Evolutionary conservation across 2,113 vertebrate species (phyloP), one percentile per base, ranked within the genome.

Genomic region (Vimba vimba): DNA sequence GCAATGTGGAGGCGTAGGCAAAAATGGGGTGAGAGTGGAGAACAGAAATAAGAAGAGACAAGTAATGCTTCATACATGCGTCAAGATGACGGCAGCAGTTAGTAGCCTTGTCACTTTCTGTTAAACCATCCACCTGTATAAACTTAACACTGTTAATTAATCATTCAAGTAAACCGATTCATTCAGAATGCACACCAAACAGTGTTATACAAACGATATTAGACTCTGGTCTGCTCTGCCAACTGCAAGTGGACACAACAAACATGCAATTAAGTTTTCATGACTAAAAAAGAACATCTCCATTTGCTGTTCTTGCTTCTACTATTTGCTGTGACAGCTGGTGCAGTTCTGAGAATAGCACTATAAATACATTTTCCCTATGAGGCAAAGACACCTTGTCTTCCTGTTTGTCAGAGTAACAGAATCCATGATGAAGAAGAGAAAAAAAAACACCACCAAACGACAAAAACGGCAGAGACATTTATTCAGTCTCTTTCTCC

Each of bases 281-380:
- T 78, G 64, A 79, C 78, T 79, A 79, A 13, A 82, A 27, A 66
- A 86, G 64, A 55, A 23, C 3, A 2, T 33, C 74, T 88, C 64
- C 85, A 6, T 87, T 73, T 23, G 50, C 82, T 39, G 52, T 62
- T 62, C 64, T 64, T 82, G 80, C n/a, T 73, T 59, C 39, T 75
- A 64, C 62, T 68, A 59, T 76, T 79, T 59, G 79, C 45, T 52
- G 39, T 76, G 73, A 50, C 73, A 82, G 73, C 69, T 85, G 71
- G 60, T 52, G 80, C 85, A 86, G 83, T 52, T 91, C 83, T 90
- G 88, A 92, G 88, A 90, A 87, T 79, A 85, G 64, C 64, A 39
- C 88, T 92, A 92, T 90, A 91, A 92, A 93, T 93, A 92, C 55
- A 89, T 85, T 87, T 84, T 82, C 84, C 87, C 86, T 90, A 78